Percentiles rank a stretch among this genome's conserved stretches.
Conservation (phyloP, 1,140 invertebrate species). For the Callitettix versicolor region DNA sequence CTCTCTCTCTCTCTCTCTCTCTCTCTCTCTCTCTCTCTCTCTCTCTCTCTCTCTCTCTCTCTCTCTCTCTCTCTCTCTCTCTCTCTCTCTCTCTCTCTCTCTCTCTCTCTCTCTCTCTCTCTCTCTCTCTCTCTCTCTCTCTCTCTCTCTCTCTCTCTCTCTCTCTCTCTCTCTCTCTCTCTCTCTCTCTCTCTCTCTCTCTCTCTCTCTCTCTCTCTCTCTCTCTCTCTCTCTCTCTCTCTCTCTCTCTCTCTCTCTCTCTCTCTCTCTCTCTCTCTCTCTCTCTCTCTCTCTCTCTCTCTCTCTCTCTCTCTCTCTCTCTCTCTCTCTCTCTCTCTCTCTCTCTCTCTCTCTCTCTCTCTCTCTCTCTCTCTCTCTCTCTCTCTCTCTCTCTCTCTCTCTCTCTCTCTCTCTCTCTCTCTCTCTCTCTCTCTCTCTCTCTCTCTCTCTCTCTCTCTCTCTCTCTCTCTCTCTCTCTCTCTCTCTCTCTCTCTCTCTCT, state of each 20-base stretch:
- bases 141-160: not conserved
- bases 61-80: conserved; percentile 11
- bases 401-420: conserved; percentile 7
- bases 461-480: conserved; percentile 9
- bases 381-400: conserved; percentile 7
- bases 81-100: conserved; percentile 11
- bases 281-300: conserved; percentile 9
- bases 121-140: conserved; percentile 6
- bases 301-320: conserved; percentile 5
- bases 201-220: conserved; percentile 7
- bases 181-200: conserved; percentile 6
- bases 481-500: conserved; percentile 13
- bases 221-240: conserved; percentile 7
- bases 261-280: conserved; percentile 7
- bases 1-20: conserved; percentile 10
- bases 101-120: conserved; percentile 13
- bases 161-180: conserved; percentile 8
- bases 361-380: conserved; percentile 10
- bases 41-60: conserved; percentile 6
- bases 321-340: not conserved
- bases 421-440: conserved; percentile 5
- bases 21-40: conserved; percentile 12
- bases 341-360: conserved; percentile 5
- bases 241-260: conserved; percentile 9
- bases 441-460: conserved; percentile 3